These are phyloP conservation scores for Beris chalybata DNA, from an alignment of 2,888 invertebrate genomes.

Conservation along the genomic window DNA sequence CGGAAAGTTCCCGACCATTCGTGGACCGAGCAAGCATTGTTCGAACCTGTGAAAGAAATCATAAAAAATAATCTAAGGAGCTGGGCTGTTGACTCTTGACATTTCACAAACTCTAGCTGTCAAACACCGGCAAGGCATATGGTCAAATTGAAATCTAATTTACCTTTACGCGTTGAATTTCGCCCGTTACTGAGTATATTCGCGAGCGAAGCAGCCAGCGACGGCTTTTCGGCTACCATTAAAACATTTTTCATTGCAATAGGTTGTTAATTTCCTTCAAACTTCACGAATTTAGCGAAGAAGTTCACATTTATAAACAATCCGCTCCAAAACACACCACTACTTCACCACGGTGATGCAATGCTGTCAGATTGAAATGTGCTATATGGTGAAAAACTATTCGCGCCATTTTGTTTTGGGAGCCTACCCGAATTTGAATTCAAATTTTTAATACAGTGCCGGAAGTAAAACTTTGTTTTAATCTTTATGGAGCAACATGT, in stretches of 20 bases:
- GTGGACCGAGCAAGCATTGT: conserved; percentile 89
- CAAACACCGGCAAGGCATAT: conserved; percentile 7
- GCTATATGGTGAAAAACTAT: too few relatives aligned
- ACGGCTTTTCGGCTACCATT: conserved; percentile 99
- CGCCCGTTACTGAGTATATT: conserved; percentile 89
- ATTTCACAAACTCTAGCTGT: neutral
- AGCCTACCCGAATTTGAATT: too few relatives aligned
- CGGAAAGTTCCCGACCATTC: conserved; percentile 89
- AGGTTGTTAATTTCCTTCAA: neutral
- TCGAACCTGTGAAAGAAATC: conserved; percentile 64
- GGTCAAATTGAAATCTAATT: neutral
- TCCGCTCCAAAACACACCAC: too few relatives aligned
- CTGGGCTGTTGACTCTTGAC: neutral
- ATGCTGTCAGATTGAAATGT: too few relatives aligned
- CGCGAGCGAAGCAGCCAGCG: conserved; percentile 91
- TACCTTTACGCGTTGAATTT: conserved; percentile 74
- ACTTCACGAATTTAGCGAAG: too few relatives aligned
- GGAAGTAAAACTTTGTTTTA: too few relatives aligned
- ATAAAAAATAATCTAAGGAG: neutral
- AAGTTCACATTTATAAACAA: too few relatives aligned
- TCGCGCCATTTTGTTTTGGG: too few relatives aligned
- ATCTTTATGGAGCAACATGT: too few relatives aligned
- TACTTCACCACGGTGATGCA: too few relatives aligned
- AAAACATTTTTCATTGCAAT: conserved; percentile 75
- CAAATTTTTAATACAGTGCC: too few relatives aligned